Base-by-base conservation (phyloP, 2,888 invertebrate genomes). In the Heteromurus nitidus region DNA sequence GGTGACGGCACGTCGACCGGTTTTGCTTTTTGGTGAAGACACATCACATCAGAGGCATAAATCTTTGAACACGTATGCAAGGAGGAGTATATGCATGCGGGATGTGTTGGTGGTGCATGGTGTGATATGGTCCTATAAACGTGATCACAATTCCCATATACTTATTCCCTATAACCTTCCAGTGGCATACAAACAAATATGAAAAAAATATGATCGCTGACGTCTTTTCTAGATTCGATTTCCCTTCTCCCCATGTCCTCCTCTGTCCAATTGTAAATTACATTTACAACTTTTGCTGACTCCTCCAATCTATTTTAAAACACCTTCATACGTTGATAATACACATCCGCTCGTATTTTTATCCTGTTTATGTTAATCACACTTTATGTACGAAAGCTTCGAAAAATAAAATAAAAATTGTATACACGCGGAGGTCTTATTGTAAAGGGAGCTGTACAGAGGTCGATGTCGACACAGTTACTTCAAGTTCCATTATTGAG, bases 361-460 rank as follows among this genome's bases (percentile, higher is more conserved):
- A 50, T 64, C 44, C 18, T 69, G 68, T 77, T 77, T 77, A 77
- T 77, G 76, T 77, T 68, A 60, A 77, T 68, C 55, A 26, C 50
- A 18, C 55, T 65, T 58, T 22, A 55, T 24, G n/a, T 58, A 28
- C 28, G 58, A 24, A 58, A 13, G 26, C 5, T 28, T 26, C 30
- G 16, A 26, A 58, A 26, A 55, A 3, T 55, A 26, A 58, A 58
- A 28, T 9, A 16, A 28, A 13, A n/a, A 42, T 18, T 42, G 62
- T 11, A 60, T 30, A 28, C 36, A 65, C 16, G 28, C 11, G n/a
- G 3, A n/a, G 3, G 7, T 13, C 47, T n/a, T 5, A 16, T 16
- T n/a, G n/a, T 36, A 36, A 9, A 36, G 36, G n/a, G n/a, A 47
- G n/a, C 11, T 47, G 11, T 47, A 16, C 47, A 47, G 13, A 13